Percentiles rank a stretch among this genome's conserved stretches.
Evolutionary conservation across 2,113 vertebrate species (phyloP).

Genomic region (Bufo gargarizans): DNA sequence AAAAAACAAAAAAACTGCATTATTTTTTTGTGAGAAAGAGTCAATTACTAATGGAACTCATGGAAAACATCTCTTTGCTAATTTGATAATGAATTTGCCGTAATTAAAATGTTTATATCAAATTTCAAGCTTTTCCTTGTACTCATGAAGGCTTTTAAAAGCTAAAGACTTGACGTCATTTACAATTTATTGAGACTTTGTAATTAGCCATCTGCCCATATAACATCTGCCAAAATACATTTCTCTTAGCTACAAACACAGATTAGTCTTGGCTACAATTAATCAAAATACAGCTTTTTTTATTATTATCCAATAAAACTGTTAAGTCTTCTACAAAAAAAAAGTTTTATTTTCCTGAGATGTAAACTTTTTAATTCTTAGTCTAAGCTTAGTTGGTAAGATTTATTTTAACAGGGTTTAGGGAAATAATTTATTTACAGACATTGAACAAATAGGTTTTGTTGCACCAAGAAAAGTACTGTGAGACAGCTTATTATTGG

Average conservation of each 20-base stretch:
- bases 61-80: conserved; percentile 31
- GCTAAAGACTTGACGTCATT: conserved; percentile 52
- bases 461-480: background rate
- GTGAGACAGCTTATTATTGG: background rate
- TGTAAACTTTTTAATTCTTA: conserved; percentile 34
- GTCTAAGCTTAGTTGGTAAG: background rate
- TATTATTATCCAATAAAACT: conserved; percentile 16
- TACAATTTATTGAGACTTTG: conserved; percentile 41
- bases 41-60: conserved; percentile 15
- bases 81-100: conserved; percentile 40
- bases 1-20: background rate
- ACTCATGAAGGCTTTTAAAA: conserved; percentile 50
- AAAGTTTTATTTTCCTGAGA: background rate
- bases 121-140: conserved; percentile 42
- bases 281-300: conserved; percentile 47
- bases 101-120: conserved; percentile 55
- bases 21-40: background rate
- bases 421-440: background rate
- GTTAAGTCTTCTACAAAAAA: background rate
- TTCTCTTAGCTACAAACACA: conserved; percentile 53
- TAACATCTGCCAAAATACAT: conserved; percentile 51
- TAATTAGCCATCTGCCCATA: conserved; percentile 56
- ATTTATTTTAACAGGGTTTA: background rate
- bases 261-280: conserved; percentile 44
- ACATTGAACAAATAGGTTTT: conserved; percentile 7